Evolutionary conservation across 2,797 vertebrate genomes (phyloP).

Genomic region (Myoxocephalus aenaeus): DNA sequence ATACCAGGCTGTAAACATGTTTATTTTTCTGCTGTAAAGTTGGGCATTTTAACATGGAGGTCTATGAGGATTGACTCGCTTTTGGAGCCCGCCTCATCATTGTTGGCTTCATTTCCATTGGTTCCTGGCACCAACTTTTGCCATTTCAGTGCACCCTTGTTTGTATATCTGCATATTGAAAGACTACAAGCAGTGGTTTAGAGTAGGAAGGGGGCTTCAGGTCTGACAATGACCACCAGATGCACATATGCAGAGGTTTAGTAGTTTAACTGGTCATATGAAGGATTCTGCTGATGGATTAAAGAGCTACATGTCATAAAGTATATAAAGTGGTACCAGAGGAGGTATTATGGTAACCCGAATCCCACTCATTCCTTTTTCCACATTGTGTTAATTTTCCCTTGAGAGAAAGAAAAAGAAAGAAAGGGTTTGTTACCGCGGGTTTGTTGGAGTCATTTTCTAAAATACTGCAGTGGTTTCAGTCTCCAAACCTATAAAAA

Average conservation of each 20-base stretch:
- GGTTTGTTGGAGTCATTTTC: slow-evolving; percentile 7
- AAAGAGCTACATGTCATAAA: not conserved
- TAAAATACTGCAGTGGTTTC: slow-evolving; percentile 13
- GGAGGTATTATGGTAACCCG: not conserved
- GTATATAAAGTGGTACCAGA: not conserved
- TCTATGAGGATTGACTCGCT: too few relatives aligned
- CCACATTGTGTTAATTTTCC: not conserved
- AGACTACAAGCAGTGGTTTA: not conserved
- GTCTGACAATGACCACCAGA: not conserved
- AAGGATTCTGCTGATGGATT: not conserved
- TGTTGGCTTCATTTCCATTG: too few relatives aligned
- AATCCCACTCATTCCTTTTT: not conserved
- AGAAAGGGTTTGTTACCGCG: not conserved
- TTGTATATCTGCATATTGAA: too few relatives aligned
- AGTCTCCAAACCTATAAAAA: slow-evolving; percentile 29
- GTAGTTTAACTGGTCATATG: not conserved
- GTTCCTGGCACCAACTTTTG: too few relatives aligned
- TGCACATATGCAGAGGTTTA: not conserved
- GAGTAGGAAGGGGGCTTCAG: not conserved
- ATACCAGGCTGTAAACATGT: too few relatives aligned
- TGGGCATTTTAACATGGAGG: too few relatives aligned
- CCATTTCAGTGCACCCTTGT: too few relatives aligned
- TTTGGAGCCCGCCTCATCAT: too few relatives aligned
- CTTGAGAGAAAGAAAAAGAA: not conserved
- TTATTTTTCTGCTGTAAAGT: too few relatives aligned